Percentiles rank a stretch among this genome's conserved stretches.
These are phyloP conservation scores for Bombus pascuorum DNA, from an alignment of 1,140 invertebrate species.

Conservation along the genomic window DNA sequence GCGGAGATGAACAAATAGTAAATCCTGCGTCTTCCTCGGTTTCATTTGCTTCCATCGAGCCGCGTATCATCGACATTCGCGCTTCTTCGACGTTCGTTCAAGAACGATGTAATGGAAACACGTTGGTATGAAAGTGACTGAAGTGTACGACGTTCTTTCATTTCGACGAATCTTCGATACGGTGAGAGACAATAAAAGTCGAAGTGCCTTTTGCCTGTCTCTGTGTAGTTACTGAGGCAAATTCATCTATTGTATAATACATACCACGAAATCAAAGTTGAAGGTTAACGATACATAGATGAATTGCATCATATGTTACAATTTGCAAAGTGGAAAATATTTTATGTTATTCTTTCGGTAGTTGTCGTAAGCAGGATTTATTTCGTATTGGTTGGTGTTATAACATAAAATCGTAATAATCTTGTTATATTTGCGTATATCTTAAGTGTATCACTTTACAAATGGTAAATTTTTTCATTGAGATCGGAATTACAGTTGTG, in stretches of 20 bases:
- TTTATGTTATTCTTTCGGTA: neutral
- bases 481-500: too few relatives aligned
- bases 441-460: too few relatives aligned
- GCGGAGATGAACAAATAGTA: neutral
- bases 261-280: too few relatives aligned
- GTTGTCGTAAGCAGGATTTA: neutral
- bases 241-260: too few relatives aligned
- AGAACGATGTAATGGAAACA: neutral
- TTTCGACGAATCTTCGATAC: neutral
- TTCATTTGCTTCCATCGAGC: neutral
- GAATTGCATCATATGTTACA: neutral
- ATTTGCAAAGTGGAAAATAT: neutral
- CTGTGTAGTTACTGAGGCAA: neutral
- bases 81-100: too few relatives aligned
- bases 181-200: neutral
- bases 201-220: neutral
- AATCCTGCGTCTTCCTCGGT: neutral
- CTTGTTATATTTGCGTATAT: too few relatives aligned
- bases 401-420: too few relatives aligned
- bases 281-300: too few relatives aligned
- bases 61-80: neutral
- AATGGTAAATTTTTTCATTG: too few relatives aligned
- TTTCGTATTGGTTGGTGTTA: too few relatives aligned
- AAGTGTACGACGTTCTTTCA: neutral
- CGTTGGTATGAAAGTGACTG: too few relatives aligned